Conservation (phyloP, 2,113 vertebrate species). For the Dryoscopus gambensis region DNA sequence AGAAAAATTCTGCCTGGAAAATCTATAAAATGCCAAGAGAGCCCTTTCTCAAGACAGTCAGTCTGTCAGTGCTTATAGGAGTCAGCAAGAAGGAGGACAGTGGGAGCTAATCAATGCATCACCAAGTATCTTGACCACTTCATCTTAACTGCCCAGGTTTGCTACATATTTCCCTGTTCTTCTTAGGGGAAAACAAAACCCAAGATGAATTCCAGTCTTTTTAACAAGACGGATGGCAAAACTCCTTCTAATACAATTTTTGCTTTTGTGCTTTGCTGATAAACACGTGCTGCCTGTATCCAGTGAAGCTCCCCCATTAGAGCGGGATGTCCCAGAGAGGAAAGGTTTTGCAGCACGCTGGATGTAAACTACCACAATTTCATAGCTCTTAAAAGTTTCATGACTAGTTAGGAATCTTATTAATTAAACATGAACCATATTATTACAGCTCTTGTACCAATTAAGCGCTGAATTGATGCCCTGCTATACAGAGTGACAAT, state of each 20-base stretch:
- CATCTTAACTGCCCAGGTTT: not conserved
- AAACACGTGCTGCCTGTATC: not conserved
- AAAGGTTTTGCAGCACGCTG: not conserved
- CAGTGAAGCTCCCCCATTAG: not conserved
- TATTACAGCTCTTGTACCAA: slow-evolving; percentile 37
- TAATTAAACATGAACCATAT: slow-evolving; percentile 51
- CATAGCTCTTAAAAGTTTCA: slow-evolving; percentile 35
- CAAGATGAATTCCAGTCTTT: not conserved
- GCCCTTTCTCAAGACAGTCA: not conserved
- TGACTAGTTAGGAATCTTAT: slow-evolving; percentile 14
- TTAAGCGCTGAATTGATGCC: slow-evolving; percentile 14
- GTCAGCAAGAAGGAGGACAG: not conserved
- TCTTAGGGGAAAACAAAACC: not conserved
- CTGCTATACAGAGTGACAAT: not conserved
- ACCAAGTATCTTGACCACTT: not conserved
- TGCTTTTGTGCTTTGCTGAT: not conserved
- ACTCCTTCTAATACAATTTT: not conserved
- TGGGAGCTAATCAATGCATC: not conserved
- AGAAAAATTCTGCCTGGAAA: not conserved
- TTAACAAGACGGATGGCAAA: not conserved
- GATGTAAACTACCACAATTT: not conserved
- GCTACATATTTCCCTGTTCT: not conserved
- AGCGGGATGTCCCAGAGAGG: not conserved
- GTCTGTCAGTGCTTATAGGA: not conserved
- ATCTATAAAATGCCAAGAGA: not conserved